Evolutionary conservation across 2,113 vertebrate genomes (phyloP), one percentile per base, ranked within the genome.

Genomic region (Tylochromis polylepis): DNA sequence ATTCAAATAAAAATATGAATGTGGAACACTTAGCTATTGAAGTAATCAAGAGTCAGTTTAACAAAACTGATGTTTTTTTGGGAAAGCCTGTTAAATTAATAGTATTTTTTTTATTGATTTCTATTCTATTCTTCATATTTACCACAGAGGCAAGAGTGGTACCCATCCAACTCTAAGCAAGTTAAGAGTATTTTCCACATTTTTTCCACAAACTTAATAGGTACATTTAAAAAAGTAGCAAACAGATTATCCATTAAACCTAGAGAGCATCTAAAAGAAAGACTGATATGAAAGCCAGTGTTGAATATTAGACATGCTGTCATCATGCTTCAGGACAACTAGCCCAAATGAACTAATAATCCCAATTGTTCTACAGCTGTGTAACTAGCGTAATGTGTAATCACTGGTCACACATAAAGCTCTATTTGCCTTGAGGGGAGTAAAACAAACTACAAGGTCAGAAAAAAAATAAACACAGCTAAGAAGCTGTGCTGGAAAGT

Each of bases 381-480:
- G 91, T 88, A 91, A 89, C 84, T 70, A 84, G 93, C 95, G 93
- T 87, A 91, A 93, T 82, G 87, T 89, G 88, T 94, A 93, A 93
- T 92, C 92, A 88, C 83, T 88, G 83, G 79, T 90, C 86, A 89
- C 90, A 89, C 81, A 89, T 87, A 87, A 87, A 90, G 77, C 87
- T 79, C 85, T 77, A 86, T 92, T 91, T 89, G 84, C 94, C 91
- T 89, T 77, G 29, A 86, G 92, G 89, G 88, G 89, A 94, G 91
- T 93, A 88, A 94, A 95, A 95, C 91, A 95, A 96, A 94, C 94
- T 91, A 91, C 85, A 85, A 87, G 92, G 87, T 67, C 59, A 62
- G 83, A 83, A 91, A 56, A 82, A 87, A 94, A 95, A 95, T 90
- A 95, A 96, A 95, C 92, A 89, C 24, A 67, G 83, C 80, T 87